phyloP scores from a whole-genome alignment of 2,888 invertebrate genomes.

The Nebria brevicollis region DNA sequence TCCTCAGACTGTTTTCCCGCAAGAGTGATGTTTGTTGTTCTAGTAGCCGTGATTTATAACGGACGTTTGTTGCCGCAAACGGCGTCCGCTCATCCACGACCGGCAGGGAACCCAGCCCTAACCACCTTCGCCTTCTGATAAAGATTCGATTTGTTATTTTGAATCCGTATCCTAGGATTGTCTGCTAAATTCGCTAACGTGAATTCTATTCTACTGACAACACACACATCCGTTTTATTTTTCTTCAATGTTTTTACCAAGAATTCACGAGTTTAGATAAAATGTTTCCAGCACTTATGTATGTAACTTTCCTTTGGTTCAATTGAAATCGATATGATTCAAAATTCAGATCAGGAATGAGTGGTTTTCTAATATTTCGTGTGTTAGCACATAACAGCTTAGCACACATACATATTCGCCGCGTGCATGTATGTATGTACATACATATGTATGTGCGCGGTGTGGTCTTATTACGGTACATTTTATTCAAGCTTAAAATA shows the following conservation, averaged over 20 bases:
- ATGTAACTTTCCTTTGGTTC: no score
- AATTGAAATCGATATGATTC: neutral
- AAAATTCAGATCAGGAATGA: neutral
- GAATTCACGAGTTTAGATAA: no score
- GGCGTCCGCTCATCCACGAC: slow-evolving; percentile 30
- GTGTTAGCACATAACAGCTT: neutral
- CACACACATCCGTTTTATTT: neutral
- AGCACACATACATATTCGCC: no score
- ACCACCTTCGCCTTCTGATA: slow-evolving; percentile 10
- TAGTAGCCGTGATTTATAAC: slow-evolving; percentile 61
- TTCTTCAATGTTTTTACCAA: neutral
- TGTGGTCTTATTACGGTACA: neutral
- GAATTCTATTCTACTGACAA: neutral
- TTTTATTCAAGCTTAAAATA: neutral
- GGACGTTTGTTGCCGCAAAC: slow-evolving; percentile 57
- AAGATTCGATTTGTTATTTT: slow-evolving; percentile 22
- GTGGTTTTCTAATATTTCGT: neutral
- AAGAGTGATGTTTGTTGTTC: slow-evolving; percentile 62
- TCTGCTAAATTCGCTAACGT: slow-evolving; percentile 2
- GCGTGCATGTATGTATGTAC: no score
- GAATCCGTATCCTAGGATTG: neutral
- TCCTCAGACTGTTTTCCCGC: slow-evolving; percentile 8
- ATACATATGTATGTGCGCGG: neutral
- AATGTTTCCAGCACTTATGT: no score
- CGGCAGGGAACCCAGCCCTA: neutral